These are phyloP conservation scores for Brevipalpus yothersi DNA, from an alignment of 1,140 invertebrate species.

Conservation along the genomic window DNA sequence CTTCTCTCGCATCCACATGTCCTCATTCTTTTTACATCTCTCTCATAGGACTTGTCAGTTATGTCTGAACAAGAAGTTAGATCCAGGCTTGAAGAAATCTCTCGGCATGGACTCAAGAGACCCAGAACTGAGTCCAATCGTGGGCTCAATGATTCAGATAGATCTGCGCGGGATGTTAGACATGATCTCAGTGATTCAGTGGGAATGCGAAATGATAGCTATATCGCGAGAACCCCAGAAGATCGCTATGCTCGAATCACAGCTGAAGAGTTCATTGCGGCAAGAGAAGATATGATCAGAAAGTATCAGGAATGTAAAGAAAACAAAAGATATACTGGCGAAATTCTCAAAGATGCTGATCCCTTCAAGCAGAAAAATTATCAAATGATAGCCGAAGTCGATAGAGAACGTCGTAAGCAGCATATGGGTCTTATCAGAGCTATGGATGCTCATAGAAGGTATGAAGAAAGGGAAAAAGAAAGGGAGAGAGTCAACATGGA, in stretches of 20 bases:
- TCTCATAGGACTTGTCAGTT: too few species aligned
- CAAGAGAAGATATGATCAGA: not conserved
- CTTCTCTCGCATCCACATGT: not conserved
- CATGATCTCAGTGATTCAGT: not conserved
- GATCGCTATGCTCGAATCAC: not conserved
- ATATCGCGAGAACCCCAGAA: not conserved
- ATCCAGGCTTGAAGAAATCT: not conserved
- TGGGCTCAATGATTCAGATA: too few species aligned
- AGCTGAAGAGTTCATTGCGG: not conserved
- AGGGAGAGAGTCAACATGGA: conserved; percentile 50
- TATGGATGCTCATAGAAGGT: conserved; percentile 48
- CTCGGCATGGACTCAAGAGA: not conserved
- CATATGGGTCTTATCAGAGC: conserved; percentile 67
- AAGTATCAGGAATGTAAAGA: not conserved
- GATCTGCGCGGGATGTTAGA: too few species aligned
- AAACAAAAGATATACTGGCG: not conserved
- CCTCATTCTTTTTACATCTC: too few species aligned
- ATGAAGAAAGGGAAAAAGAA: conserved; percentile 63
- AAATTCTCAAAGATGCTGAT: conserved; percentile 36
- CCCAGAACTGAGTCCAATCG: too few species aligned
- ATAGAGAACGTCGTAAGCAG: conserved; percentile 63
- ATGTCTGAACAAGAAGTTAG: not conserved
- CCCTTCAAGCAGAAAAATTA: conserved; percentile 61
- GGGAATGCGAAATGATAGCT: not conserved
- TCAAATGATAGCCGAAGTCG: conserved; percentile 42